These are phyloP conservation scores for Erebia ligea DNA, from an alignment of 2,888 invertebrate genomes.

Conservation along the genomic window DNA sequence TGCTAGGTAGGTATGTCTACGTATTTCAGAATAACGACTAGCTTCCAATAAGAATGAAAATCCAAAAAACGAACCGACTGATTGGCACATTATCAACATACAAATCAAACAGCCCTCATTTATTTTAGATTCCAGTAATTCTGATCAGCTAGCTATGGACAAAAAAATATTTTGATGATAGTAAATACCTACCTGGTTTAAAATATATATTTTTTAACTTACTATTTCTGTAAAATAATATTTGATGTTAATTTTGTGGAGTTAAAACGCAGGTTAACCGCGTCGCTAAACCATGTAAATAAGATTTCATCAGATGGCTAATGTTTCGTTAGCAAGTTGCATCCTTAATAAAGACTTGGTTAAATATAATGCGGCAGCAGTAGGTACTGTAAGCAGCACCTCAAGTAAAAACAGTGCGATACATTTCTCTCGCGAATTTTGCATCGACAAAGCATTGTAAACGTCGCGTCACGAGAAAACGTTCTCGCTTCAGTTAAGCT, in stretches of 20 bases:
- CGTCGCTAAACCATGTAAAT: slow-evolving; percentile 1
- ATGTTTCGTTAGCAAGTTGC: slow-evolving; percentile 16
- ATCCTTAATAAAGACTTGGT: slow-evolving; percentile 8
- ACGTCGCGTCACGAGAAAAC: no score
- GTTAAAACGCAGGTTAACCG: neutral
- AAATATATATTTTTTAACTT: neutral
- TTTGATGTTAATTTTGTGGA: neutral
- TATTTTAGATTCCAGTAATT: no score
- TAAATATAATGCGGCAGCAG: neutral
- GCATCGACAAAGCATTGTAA: no score
- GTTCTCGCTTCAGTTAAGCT: no score
- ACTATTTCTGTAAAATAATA: neutral
- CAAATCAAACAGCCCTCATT: no score
- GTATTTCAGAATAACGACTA: no score
- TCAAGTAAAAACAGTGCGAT: neutral
- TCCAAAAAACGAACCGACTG: no score
- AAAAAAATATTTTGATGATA: neutral
- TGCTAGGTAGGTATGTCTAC: no score
- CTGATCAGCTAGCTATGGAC: neutral
- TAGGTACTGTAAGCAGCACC: neutral
- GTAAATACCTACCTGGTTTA: neutral
- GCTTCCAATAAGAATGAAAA: no score
- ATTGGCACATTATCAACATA: no score
- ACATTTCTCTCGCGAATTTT: neutral
- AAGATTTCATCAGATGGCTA: slow-evolving; percentile 12